These are phyloP conservation scores for Orycteropus afer DNA, from an alignment of 2,113 vertebrate species.

Conservation along the genomic window DNA sequence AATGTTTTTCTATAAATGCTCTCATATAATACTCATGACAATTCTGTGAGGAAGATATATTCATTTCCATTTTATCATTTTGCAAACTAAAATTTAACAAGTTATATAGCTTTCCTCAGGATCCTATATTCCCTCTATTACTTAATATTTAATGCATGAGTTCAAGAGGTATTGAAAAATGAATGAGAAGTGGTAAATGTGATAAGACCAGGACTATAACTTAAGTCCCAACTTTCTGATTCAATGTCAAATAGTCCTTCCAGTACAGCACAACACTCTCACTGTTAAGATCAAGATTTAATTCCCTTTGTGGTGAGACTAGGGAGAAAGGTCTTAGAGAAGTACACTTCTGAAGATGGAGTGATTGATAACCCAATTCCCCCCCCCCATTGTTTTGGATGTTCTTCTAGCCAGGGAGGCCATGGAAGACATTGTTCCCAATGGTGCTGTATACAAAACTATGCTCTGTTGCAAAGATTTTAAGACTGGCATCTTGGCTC, in stretches of 20 bases:
- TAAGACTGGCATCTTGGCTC: not conserved
- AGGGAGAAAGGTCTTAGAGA: not conserved
- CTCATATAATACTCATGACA: not conserved
- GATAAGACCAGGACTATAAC: no score
- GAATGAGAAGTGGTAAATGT: rapidly evolving
- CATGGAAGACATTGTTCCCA: rapidly evolving
- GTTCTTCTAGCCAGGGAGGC: not conserved
- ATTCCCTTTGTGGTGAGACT: not conserved
- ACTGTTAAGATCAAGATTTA: no score
- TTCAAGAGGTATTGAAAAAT: not conserved
- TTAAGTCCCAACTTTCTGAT: not conserved
- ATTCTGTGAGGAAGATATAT: not conserved
- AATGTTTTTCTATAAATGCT: no score
- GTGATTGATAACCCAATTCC: not conserved
- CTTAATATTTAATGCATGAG: no score
- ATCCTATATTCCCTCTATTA: rapidly evolving
- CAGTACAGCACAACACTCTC: rapidly evolving
- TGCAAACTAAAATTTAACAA: not conserved
- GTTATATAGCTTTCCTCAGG: no score
- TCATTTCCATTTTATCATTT: not conserved
- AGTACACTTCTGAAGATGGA: not conserved
- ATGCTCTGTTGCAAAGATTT: not conserved
- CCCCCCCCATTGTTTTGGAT: not conserved
- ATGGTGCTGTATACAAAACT: rapidly evolving
- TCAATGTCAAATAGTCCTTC: rapidly evolving